Conservation (phyloP, 1,140 invertebrate species). For the Contarinia nasturtii region DNA sequence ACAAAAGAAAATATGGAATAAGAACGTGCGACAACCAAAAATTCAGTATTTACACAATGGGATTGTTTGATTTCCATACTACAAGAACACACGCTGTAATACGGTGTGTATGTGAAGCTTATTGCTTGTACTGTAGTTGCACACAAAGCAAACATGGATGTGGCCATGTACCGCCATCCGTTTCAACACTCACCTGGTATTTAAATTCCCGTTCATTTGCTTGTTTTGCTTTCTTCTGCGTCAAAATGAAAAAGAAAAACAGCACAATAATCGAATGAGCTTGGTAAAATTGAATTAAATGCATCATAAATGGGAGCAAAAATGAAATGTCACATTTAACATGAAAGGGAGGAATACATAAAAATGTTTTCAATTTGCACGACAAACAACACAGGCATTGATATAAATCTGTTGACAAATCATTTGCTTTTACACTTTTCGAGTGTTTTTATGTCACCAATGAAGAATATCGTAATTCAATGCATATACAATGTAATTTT, state of each 20-base stretch:
- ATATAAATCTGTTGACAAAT: not conserved
- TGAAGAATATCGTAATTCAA: too few relatives aligned
- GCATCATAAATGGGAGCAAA: conserved; percentile 3
- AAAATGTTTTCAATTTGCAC: too few relatives aligned
- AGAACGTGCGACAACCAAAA: not conserved
- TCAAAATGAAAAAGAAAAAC: conserved; percentile 15
- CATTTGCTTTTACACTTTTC: not conserved
- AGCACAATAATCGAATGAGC: conserved; percentile 4
- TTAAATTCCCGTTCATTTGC: conserved; percentile 74
- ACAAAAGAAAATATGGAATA: not conserved
- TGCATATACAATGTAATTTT: too few relatives aligned
- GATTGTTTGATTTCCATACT: too few relatives aligned
- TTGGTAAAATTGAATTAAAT: conserved; percentile 5
- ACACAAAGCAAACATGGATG: not conserved
- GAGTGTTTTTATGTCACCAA: too few relatives aligned
- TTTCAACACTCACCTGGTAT: conserved; percentile 45
- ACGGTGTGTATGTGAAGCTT: too few relatives aligned
- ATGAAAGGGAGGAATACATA: too few relatives aligned
- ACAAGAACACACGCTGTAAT: too few relatives aligned
- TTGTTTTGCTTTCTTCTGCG: conserved; percentile 72
- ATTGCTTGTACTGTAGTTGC: not conserved
- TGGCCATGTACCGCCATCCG: not conserved
- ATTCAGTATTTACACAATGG: too few relatives aligned
- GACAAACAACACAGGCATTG: too few relatives aligned
- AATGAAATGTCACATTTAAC: not conserved